Conservation (phyloP, 2,888 invertebrate genomes). For the Lasioglossum vierecki region DNA sequence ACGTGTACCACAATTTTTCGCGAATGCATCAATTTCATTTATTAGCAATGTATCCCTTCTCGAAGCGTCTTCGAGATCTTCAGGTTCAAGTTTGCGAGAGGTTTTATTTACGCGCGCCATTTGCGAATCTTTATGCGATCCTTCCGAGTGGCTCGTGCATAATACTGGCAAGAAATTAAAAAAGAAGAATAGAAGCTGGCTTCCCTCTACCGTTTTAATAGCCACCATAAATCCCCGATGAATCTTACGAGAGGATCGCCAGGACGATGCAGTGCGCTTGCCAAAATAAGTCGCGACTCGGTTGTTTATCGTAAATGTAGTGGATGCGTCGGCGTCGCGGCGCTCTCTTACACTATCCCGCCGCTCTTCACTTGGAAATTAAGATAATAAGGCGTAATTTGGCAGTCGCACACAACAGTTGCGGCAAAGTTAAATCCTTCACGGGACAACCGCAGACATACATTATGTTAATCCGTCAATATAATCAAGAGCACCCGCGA, state of each 20-base stretch:
- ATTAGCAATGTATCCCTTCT: not conserved
- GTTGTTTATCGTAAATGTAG: conserved; percentile 36
- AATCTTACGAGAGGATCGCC: conserved; percentile 30
- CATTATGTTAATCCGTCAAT: conserved; percentile 60
- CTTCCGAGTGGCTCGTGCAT: not conserved
- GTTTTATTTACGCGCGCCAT: not conserved
- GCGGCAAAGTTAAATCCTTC: conserved; percentile 53
- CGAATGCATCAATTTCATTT: not conserved
- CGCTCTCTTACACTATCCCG: conserved; percentile 18
- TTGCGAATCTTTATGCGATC: not conserved
- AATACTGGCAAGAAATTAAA: conserved; percentile 5
- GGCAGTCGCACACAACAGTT: conserved; percentile 39
- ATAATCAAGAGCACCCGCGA: conserved; percentile 51
- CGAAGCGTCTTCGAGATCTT: not conserved
- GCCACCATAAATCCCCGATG: conserved; percentile 31
- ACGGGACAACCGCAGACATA: conserved; percentile 32
- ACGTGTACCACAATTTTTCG: not conserved
- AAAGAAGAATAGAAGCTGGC: not conserved
- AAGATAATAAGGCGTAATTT: conserved; percentile 62
- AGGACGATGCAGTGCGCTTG: conserved; percentile 27
- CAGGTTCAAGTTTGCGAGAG: no score
- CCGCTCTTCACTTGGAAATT: conserved; percentile 43
- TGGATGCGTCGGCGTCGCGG: not conserved
- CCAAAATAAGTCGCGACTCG: conserved; percentile 48
- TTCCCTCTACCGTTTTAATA: conserved; percentile 13